Evolutionary conservation across 2,113 vertebrate species (phyloP).

Genomic region (Prochilodus magdalenae): DNA sequence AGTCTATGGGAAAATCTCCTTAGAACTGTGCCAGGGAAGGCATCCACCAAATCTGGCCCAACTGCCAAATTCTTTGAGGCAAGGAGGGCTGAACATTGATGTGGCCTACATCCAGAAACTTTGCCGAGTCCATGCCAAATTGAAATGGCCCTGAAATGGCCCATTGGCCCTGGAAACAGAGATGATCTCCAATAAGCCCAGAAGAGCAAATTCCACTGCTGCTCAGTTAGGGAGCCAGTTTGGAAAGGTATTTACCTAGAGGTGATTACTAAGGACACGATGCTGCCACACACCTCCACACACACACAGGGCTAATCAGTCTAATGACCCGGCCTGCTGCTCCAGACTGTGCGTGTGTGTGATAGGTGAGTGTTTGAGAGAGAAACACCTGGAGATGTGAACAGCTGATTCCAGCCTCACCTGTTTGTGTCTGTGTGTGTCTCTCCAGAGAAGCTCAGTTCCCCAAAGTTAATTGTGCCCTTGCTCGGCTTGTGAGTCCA

Average conservation of each 20-base stretch:
- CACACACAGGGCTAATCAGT: neutral
- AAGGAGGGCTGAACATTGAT: too few species aligned
- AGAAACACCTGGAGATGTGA: constrained; percentile 26
- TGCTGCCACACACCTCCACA: neutral
- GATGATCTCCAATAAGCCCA: too few species aligned
- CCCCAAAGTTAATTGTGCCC: neutral
- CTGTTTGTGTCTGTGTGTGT: neutral
- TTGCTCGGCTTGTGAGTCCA: constrained; percentile 4
- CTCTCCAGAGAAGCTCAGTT: neutral
- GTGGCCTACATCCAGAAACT: too few species aligned
- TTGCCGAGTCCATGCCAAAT: too few species aligned
- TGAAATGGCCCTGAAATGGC: too few species aligned
- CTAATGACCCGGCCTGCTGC: constrained; percentile 27
- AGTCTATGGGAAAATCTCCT: too few species aligned
- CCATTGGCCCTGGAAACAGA: too few species aligned
- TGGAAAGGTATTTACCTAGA: neutral
- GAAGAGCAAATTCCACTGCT: too few species aligned
- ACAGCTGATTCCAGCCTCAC: neutral
- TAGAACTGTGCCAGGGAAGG: too few species aligned
- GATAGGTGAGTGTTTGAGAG: constrained; percentile 8
- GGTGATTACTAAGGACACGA: constrained; percentile 19
- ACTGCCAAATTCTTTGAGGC: too few species aligned
- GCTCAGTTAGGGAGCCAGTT: neutral
- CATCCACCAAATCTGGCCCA: too few species aligned
- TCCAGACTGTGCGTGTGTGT: constrained; percentile 1